Percentiles rank a stretch among this genome's conserved stretches.
Evolutionary conservation across 1,140 invertebrate species (phyloP).

Genomic region (Mactra quadrangularis): DNA sequence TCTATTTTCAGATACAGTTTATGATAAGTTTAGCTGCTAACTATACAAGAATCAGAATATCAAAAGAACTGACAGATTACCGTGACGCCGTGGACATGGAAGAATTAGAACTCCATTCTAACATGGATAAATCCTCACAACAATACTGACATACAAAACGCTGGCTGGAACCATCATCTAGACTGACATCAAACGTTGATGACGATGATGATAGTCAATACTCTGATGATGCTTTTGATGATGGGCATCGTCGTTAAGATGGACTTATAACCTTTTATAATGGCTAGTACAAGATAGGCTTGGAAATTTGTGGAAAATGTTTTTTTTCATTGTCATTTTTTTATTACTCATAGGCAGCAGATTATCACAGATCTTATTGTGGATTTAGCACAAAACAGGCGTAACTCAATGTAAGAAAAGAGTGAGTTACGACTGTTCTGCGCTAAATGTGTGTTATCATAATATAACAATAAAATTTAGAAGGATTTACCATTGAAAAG

Average conservation of each 20-base stretch:
- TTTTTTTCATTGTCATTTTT: no score
- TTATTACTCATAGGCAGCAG: no score
- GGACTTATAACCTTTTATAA: background rate
- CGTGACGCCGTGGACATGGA: conserved; percentile 81
- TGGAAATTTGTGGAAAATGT: no score
- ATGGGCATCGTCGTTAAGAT: conserved; percentile 13
- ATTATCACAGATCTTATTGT: no score
- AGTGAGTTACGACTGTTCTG: no score
- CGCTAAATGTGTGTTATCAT: no score
- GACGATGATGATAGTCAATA: conserved; percentile 33
- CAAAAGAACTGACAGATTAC: conserved; percentile 81
- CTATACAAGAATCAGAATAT: conserved; percentile 94
- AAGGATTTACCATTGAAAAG: no score
- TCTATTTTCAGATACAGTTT: conserved; percentile 89
- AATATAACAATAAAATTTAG: no score
- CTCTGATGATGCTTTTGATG: conserved; percentile 45
- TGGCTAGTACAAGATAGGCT: background rate
- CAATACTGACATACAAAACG: conserved; percentile 57
- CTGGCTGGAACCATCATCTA: conserved; percentile 53
- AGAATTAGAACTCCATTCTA: conserved; percentile 72
- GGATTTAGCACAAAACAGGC: no score
- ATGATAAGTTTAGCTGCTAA: conserved; percentile 97
- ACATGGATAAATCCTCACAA: conserved; percentile 33
- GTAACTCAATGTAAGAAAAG: no score
- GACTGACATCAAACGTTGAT: background rate